Evolutionary conservation across 2,888 invertebrate species (phyloP).

Genomic region (Glaucopsyche alexis): DNA sequence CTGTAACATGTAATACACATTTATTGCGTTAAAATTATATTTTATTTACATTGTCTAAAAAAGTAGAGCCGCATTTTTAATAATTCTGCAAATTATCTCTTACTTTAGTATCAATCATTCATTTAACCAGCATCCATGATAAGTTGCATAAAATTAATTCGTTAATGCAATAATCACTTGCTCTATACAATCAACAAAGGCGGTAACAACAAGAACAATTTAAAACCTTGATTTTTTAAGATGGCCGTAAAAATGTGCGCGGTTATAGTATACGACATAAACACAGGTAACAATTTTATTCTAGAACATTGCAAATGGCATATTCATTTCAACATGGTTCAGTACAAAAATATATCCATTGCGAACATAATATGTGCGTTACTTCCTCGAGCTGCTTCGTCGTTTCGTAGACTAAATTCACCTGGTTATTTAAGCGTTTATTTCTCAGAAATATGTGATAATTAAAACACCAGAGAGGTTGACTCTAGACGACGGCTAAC

Average conservation of each 20-base stretch:
- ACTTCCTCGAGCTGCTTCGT: neutral
- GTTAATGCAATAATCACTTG: neutral
- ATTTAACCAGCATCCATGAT: neutral
- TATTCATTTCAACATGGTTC: slow-evolving; percentile 5
- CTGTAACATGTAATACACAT: slow-evolving; percentile 13
- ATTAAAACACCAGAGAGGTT: neutral
- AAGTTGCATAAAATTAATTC: neutral
- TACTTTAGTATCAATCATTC: neutral
- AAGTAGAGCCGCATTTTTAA: slow-evolving; percentile 2
- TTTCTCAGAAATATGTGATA: neutral
- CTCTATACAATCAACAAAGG: neutral
- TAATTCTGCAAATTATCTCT: neutral
- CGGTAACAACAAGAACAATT: neutral
- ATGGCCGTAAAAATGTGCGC: neutral
- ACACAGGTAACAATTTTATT: neutral
- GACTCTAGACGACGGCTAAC: neutral
- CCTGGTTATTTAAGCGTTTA: neutral
- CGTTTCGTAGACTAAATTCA: neutral
- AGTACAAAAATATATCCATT: neutral
- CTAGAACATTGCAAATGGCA: neutral
- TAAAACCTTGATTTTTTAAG: neutral
- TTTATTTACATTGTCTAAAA: neutral
- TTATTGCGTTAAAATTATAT: neutral
- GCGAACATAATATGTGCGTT: neutral
- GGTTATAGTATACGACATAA: neutral